phyloP scores from a whole-genome alignment of 2,888 invertebrate species.

The Yponomeuta malinellus region DNA sequence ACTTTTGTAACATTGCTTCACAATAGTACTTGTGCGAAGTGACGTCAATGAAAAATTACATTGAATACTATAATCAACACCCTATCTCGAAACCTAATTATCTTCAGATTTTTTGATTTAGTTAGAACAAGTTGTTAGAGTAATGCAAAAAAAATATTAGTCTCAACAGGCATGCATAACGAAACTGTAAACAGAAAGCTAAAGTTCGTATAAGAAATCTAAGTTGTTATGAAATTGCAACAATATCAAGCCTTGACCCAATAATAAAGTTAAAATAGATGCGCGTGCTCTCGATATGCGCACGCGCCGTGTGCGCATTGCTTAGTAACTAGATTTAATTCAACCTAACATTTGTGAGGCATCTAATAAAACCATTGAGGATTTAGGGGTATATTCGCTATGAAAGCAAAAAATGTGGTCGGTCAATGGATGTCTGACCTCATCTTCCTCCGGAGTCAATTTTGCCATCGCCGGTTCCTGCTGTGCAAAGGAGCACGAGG shows the following conservation, averaged over 20 bases:
- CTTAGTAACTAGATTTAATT: conserved; percentile 40
- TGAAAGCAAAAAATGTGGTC: not conserved
- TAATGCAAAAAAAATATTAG: not conserved
- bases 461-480: conserved; percentile 31
- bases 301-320: conserved; percentile 45
- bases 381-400: not conserved
- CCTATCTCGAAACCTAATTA: not conserved
- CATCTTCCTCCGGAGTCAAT: conserved; percentile 66
- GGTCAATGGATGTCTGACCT: conserved; percentile 51
- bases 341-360: conserved; percentile 6
- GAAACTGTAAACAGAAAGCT: not conserved
- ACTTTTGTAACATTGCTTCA: conserved; percentile 27
- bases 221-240: conserved; percentile 24
- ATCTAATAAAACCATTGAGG: not conserved
- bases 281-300: conserved; percentile 59
- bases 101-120: not conserved
- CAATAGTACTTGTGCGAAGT: conserved; percentile 17
- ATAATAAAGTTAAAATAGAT: conserved; percentile 67
- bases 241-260: conserved; percentile 53
- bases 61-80: not conserved
- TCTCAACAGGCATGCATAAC: not conserved
- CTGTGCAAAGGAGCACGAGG: conserved; percentile 60
- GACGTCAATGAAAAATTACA: not conserved
- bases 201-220: too few relatives aligned
- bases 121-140: not conserved